A percentile compares a stretch with the other conserved stretches of the same genome.
Evolutionary conservation across 2,797 vertebrate species (phyloP).

Genomic region (Lerista edwardsae): DNA sequence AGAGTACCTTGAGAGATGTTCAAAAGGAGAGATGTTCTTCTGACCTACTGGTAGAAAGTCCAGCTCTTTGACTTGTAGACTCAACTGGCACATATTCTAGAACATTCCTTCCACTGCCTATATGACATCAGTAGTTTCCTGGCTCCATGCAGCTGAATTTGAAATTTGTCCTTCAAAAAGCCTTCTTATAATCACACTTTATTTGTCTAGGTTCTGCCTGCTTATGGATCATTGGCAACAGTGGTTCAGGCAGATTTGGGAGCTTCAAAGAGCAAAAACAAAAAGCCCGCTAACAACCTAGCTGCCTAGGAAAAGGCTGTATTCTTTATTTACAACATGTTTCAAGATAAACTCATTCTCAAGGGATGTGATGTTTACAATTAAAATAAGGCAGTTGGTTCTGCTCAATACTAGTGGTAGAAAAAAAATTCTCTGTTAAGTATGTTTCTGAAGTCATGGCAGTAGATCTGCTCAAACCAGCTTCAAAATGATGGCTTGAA

Average conservation of each 20-base stretch:
- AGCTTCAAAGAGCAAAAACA: background rate
- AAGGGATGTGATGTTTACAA: background rate
- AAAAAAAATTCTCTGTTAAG: background rate
- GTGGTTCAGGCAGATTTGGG: background rate
- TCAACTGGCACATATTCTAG: conserved; percentile 1
- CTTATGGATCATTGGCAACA: background rate
- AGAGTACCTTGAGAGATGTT: background rate
- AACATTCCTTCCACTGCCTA: background rate
- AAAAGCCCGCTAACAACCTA: background rate
- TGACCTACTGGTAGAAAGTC: background rate
- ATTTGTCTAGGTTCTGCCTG: background rate
- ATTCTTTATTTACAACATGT: background rate
- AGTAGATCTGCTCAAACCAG: background rate
- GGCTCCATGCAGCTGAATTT: background rate
- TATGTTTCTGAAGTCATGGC: background rate
- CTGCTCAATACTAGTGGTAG: background rate
- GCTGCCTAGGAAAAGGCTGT: background rate
- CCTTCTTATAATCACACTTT: background rate
- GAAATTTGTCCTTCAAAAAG: background rate
- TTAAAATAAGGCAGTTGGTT: background rate
- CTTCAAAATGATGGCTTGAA: background rate
- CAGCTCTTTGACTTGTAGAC: background rate
- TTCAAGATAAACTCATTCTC: background rate
- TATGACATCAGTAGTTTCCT: background rate
- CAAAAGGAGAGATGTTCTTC: background rate